phyloP scores from a whole-genome alignment of 1,140 invertebrate genomes.

The Drosophila tristis region DNA sequence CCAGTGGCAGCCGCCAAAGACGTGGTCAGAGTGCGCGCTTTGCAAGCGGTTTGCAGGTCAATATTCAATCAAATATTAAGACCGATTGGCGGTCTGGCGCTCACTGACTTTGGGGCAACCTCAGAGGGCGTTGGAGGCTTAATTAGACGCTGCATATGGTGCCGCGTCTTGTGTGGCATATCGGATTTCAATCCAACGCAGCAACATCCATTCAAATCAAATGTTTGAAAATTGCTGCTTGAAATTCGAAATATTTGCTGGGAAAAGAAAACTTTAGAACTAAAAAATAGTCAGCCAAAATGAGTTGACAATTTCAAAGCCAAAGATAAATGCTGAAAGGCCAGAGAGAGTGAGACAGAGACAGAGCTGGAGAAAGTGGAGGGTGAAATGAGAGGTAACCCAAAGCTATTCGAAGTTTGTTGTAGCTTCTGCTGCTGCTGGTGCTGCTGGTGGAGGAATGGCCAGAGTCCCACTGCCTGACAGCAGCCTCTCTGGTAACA shows the following conservation, averaged over 20 bases:
- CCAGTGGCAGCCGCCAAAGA: constrained; percentile 24
- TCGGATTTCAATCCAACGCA: constrained; percentile 8
- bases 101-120: constrained; percentile 38
- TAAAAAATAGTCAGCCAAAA: constrained; percentile 35
- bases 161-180: constrained; percentile 6
- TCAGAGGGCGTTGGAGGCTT: constrained; percentile 19
- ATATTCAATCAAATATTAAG: constrained; percentile 65
- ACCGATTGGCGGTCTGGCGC: constrained; percentile 50
- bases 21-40: constrained; percentile 31
- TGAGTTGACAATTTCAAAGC: constrained; percentile 74
- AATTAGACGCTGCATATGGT: constrained; percentile 23
- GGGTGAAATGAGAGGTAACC: constrained; percentile 39
- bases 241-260: constrained; percentile 19
- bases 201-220: constrained; percentile 5
- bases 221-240: not conserved
- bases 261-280: constrained; percentile 46
- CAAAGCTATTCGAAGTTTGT: constrained; percentile 69
- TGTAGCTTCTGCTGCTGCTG: constrained; percentile 30
- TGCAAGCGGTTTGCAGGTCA: constrained; percentile 33
- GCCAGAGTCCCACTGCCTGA: constrained; percentile 23
- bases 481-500: constrained; percentile 48
- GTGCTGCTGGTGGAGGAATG: not conserved
- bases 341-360: constrained; percentile 10
- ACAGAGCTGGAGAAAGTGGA: not conserved
- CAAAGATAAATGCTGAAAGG: constrained; percentile 57